These are phyloP conservation scores for Odobenus rosmarus DNA, from an alignment of 2,113 vertebrate genomes.

Conservation along the genomic window DNA sequence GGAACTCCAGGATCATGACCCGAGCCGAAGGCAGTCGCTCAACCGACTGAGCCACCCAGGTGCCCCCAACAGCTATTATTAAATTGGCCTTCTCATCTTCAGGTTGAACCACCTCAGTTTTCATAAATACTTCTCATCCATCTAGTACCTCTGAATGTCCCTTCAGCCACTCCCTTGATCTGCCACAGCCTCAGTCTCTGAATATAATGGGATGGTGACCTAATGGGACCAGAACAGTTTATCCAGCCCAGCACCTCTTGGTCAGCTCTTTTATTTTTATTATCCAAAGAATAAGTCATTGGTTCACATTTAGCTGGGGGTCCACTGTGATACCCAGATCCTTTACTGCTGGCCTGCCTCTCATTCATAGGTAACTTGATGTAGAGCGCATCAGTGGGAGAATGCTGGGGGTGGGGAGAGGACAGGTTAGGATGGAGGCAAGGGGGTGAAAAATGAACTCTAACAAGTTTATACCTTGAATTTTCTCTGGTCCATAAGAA, in stretches of 20 bases:
- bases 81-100: constrained; percentile 50
- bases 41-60: too few species aligned
- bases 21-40: too few species aligned
- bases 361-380: background rate
- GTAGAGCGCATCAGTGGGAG: accelerated
- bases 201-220: constrained; percentile 56
- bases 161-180: background rate
- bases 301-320: constrained; percentile 48
- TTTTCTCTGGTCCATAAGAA: constrained; percentile 98
- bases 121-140: constrained; percentile 47
- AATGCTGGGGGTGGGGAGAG: background rate
- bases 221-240: constrained; percentile 47
- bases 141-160: background rate
- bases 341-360: background rate
- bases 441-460: background rate
- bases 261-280: constrained; percentile 64
- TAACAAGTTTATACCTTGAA: constrained; percentile 90
- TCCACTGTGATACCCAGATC: constrained; percentile 40
- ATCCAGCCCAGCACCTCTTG: background rate
- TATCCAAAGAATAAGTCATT: constrained; percentile 16
- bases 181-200: background rate
- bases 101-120: constrained; percentile 54
- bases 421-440: too few species aligned
- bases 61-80: background rate
- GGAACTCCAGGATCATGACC: too few species aligned